phyloP scores from a whole-genome alignment of 2,888 invertebrate genomes.

The Melangyna quadrimaculata region DNA sequence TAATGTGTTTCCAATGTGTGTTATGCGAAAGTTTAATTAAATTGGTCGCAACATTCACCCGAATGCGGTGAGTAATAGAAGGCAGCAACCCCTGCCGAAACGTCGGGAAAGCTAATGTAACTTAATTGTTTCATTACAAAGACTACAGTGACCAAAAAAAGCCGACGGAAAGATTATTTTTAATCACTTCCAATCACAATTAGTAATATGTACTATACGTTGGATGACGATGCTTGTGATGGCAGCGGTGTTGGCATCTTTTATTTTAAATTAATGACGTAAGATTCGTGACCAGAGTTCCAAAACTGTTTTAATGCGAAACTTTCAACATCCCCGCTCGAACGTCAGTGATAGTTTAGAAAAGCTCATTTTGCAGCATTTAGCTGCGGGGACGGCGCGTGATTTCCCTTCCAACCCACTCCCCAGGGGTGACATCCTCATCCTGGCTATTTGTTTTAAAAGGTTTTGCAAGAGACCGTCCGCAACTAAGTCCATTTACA shows the following conservation, averaged over 20 bases:
- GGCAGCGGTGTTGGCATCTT: slow-evolving; percentile 42
- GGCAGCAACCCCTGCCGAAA: too few species aligned
- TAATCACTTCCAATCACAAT: too few species aligned
- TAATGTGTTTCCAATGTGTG: slow-evolving; percentile 53
- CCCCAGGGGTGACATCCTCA: slow-evolving; percentile 27
- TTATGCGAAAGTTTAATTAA: slow-evolving; percentile 62
- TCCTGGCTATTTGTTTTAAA: slow-evolving; percentile 42
- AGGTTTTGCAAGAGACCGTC: slow-evolving; percentile 42
- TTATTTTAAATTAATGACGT: slow-evolving; percentile 66
- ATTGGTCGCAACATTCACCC: slow-evolving; percentile 56
- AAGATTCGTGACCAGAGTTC: slow-evolving; percentile 64
- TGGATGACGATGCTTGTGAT: slow-evolving; percentile 12
- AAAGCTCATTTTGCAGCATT: slow-evolving; percentile 15
- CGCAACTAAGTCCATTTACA: slow-evolving; percentile 65
- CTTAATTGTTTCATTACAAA: too few species aligned
- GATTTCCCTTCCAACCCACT: neutral
- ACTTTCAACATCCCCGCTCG: slow-evolving; percentile 15
- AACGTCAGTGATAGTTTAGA: slow-evolving; percentile 37
- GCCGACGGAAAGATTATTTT: too few species aligned
- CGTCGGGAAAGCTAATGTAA: too few species aligned
- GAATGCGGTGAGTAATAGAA: slow-evolving; percentile 45
- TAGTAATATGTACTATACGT: too few species aligned
- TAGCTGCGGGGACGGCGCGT: neutral
- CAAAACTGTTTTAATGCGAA: slow-evolving; percentile 38
- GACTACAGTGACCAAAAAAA: too few species aligned